Evolutionary conservation across 2,113 vertebrate species (phyloP).

Genomic region (Chionis minor): DNA sequence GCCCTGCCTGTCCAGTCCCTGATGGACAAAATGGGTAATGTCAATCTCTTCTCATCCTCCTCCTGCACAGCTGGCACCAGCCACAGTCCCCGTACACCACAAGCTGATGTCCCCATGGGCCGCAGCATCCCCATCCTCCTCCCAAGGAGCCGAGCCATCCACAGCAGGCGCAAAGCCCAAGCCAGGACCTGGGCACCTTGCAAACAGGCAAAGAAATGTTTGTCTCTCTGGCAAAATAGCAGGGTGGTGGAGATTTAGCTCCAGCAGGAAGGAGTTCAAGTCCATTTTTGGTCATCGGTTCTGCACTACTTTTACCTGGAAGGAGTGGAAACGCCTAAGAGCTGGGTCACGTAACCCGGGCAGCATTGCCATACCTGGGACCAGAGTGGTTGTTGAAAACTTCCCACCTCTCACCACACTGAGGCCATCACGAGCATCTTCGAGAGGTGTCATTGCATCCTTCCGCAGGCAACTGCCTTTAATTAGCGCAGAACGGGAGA

Average conservation of each 20-base stretch:
- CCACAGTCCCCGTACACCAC: not conserved
- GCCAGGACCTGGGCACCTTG: not conserved
- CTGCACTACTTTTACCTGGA: not conserved
- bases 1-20: not conserved
- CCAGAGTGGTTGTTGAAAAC: not conserved
- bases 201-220: not conserved
- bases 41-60: not conserved
- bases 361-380: not conserved
- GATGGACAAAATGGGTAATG: not conserved
- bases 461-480: not conserved
- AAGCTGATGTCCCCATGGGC: not conserved
- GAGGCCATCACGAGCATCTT: not conserved
- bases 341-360: not conserved
- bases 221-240: not conserved
- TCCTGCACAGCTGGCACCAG: not conserved
- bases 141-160: fast-evolving
- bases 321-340: not conserved
- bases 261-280: not conserved
- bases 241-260: not conserved
- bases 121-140: not conserved
- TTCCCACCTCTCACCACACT: fast-evolving
- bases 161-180: no score
- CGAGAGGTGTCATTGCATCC: not conserved
- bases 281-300: not conserved
- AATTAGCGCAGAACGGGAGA: not conserved